Percentiles rank a stretch among this genome's conserved stretches.
Conservation (phyloP, 2,888 invertebrate species). For the Diarsia rubi region DNA sequence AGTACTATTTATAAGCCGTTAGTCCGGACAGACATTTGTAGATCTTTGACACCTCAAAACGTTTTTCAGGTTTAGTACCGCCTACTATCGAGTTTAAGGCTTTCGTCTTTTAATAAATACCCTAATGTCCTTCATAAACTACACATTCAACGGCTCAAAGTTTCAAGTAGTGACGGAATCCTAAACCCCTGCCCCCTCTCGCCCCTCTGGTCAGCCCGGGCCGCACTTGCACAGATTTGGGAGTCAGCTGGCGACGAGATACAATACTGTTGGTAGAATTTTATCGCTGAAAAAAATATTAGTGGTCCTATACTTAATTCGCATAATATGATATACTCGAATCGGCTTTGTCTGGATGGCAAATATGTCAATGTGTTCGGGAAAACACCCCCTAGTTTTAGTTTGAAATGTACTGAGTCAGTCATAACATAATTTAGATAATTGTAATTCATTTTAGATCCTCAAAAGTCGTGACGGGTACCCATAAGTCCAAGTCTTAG, state of each 20-base stretch:
- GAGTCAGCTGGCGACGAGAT: not conserved
- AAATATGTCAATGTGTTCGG: not conserved
- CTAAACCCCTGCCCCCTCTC: not conserved
- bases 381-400: not conserved
- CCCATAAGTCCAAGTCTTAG: not conserved
- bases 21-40: not conserved
- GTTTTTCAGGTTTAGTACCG: not conserved
- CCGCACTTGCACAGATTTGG: not conserved
- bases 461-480: not conserved
- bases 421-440: not conserved
- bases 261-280: not conserved
- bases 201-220: not conserved
- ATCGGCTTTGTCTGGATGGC: not conserved
- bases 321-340: not conserved
- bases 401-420: not conserved
- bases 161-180: not conserved
- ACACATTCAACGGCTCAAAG: slow-evolving; percentile 1
- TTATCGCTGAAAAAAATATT: not conserved
- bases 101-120: not conserved
- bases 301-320: not conserved
- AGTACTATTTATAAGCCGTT: no score
- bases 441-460: not conserved
- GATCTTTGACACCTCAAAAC: not conserved
- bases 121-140: slow-evolving; percentile 3
- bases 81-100: not conserved